These are phyloP conservation scores for Scolopax bukidnonensis DNA, from an alignment of 2,797 vertebrate genomes.

Conservation along the genomic window DNA sequence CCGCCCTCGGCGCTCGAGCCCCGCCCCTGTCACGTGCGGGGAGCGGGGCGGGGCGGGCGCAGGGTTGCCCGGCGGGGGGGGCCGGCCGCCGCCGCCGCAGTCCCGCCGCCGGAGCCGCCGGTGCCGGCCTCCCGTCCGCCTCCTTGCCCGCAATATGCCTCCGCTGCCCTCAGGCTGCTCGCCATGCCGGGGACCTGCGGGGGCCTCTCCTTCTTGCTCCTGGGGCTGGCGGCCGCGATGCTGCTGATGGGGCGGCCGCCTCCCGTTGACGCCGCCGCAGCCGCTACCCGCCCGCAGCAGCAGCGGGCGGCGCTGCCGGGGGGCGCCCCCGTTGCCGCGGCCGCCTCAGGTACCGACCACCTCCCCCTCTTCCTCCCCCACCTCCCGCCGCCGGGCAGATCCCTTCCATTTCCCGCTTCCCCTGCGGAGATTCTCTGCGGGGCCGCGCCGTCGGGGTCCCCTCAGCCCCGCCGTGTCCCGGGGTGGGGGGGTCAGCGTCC, in stretches of 20 bases:
- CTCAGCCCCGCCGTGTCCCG: background rate
- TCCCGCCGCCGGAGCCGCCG: background rate
- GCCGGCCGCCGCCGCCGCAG: background rate
- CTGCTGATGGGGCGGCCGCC: constrained; percentile 30
- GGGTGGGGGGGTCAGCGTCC: background rate
- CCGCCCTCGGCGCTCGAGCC: background rate
- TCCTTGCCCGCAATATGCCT: constrained; percentile 73
- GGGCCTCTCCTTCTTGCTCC: constrained; percentile 53
- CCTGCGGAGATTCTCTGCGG: background rate
- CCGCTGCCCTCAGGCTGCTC: constrained; percentile 70
- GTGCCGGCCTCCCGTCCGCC: background rate
- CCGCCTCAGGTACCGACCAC: background rate
- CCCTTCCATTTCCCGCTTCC: background rate
- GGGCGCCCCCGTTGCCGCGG: background rate
- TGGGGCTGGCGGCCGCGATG: constrained; percentile 57
- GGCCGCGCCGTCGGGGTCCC: background rate
- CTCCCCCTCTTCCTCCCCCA: too few species aligned
- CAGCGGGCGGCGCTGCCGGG: constrained; percentile 22
- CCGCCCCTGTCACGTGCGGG: background rate
- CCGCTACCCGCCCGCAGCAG: constrained; percentile 31
- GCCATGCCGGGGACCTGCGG: constrained; percentile 73
- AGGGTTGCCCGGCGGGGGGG: too few species aligned
- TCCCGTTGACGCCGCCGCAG: constrained; percentile 7
- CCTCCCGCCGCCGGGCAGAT: background rate
- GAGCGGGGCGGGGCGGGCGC: too few species aligned